A percentile compares a stretch with the other conserved stretches of the same genome.
These are phyloP conservation scores for Aegithalos caudatus DNA, from an alignment of 2,113 vertebrate species.

Conservation along the genomic window DNA sequence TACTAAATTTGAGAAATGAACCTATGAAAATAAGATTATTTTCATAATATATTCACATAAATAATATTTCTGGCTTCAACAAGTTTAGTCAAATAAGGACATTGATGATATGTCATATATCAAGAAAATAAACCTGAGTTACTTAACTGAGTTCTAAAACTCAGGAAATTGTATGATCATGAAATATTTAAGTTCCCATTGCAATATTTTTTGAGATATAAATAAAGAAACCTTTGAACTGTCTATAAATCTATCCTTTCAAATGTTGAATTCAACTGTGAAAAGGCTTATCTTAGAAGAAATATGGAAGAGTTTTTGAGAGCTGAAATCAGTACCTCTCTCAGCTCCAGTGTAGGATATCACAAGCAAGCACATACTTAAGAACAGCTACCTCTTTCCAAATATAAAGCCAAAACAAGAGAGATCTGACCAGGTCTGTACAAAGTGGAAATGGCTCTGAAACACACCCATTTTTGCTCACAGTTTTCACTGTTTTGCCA, in stretches of 20 bases:
- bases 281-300: not conserved
- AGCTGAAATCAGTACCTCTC: not conserved
- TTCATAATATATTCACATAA: not conserved
- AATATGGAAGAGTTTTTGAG: not conserved
- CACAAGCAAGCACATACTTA: not conserved
- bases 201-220: not conserved
- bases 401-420: not conserved
- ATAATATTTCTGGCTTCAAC: not conserved
- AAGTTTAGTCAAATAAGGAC: not conserved
- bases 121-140: not conserved
- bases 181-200: not conserved
- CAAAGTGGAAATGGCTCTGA: fast-evolving
- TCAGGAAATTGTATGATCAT: not conserved
- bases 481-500: not conserved
- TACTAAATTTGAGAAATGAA: not conserved
- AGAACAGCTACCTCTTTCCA: not conserved
- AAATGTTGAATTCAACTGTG: not conserved
- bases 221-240: not conserved
- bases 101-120: not conserved
- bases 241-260: not conserved
- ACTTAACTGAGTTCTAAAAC: not conserved
- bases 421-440: not conserved
- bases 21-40: not conserved
- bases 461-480: not conserved
- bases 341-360: not conserved